Percentiles rank a stretch among this genome's conserved stretches.
These are phyloP conservation scores for Lasioglossum calceatum DNA, from an alignment of 2,888 invertebrate genomes.

Conservation along the genomic window DNA sequence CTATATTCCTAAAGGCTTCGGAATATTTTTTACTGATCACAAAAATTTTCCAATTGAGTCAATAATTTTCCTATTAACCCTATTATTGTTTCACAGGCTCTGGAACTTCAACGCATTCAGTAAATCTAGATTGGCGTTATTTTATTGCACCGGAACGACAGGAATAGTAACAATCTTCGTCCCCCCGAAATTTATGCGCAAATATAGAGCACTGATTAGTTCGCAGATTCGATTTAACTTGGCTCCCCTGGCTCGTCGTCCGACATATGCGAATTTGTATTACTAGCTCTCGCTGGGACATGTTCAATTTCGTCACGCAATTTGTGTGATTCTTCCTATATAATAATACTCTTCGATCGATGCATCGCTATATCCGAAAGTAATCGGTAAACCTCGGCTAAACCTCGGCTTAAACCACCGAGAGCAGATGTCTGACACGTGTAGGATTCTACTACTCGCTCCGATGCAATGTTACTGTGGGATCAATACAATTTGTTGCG, in stretches of 20 bases:
- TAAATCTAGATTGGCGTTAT: no score
- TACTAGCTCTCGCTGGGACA: neutral
- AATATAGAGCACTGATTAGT: neutral
- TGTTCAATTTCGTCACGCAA: neutral
- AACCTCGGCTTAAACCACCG: neutral
- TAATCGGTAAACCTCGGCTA: neutral
- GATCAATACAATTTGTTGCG: conserved; percentile 5
- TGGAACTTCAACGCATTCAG: no score
- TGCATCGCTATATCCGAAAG: neutral
- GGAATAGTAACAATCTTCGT: neutral
- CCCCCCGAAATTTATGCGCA: neutral
- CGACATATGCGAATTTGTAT: neutral
- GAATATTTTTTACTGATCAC: no score
- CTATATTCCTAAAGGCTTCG: no score
- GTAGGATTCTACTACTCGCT: conserved; percentile 18
- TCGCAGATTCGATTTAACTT: neutral
- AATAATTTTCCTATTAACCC: no score
- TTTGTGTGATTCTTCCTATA: neutral
- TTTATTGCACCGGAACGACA: neutral
- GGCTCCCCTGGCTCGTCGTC: neutral
- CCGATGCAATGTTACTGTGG: neutral
- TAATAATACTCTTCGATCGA: neutral
- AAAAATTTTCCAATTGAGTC: no score
- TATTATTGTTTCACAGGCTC: no score
- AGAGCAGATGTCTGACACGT: conserved; percentile 6